Evolutionary conservation across 1,140 invertebrate genomes (phyloP), one percentile per base, ranked within the genome.

Genomic region (Conus ventricosus): DNA sequence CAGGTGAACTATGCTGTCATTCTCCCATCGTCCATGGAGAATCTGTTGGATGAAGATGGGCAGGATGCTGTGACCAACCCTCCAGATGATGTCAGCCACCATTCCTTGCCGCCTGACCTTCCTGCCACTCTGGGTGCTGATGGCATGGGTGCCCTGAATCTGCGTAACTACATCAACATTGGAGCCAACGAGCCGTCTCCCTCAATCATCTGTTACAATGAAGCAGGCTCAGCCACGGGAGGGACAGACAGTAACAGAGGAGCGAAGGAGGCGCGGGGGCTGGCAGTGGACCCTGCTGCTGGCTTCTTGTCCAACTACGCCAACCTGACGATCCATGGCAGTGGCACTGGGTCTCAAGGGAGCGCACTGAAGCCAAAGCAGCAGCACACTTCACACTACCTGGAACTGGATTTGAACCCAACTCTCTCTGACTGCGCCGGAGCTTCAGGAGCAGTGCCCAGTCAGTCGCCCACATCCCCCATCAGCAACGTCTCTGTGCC

Each of bases 381-480:
- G 54, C 84, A 90, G 78, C 84, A 91, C 39, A 90, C 94, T 95
- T 96, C 98, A 2, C 97, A 97, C 94, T 97, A 98, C 94, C 97
- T 97, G 13, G 95, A 97, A 84, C 95, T 98, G 83, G 97, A 98
- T 94, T 96, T 98, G 91, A 97, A 97, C 91, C 97, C 94, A 63
- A 90, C 87, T 4, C 84, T 84, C 75, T 89, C 89, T 23, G 90
- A 92, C 11, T 25, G 51, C 11, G 51, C 23, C 4, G 67, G 67
- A 6, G 67, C 17, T 20, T 11, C 11, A 20, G 67, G 67, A 6
- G 67, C 67, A 23, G 88, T 91, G 4, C 13, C 67, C 67, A 71
- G 67, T 20, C 87, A 94, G 17, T 95, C 96, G 6, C 96, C 96
- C 7, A 96, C 96, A 11, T 96, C 96, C 83, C 96, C 96, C 0